Evolutionary conservation across 2,113 vertebrate genomes (phyloP), one percentile per base, ranked within the genome.

Genomic region (Brachyhypopomus occidentalis): DNA sequence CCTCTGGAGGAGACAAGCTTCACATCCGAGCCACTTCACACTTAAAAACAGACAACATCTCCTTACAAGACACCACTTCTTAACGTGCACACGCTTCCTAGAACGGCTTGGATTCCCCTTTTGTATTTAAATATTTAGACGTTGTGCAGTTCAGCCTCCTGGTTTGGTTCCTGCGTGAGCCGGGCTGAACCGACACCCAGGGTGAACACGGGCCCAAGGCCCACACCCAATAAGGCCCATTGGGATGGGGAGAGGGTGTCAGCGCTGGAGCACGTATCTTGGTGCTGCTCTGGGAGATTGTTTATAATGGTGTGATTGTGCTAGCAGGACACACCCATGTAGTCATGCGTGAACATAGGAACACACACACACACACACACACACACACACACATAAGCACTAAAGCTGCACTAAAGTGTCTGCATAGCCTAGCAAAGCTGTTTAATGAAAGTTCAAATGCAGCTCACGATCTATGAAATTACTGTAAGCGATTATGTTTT

Each of bases 221-320:
- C 38, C 23, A 62, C 19, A 20, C 72, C 27, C 75, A 72, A 84
- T 84, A 70, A 63, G 45, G 45, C 55, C 25, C 56, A 79, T 67
- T 79, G 67, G 79, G 16, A 30, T 36, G 52, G 7, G 62, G 45
- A 27, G 70, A 78, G 38, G 38, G n/a, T 75, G 67, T 79, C 58
- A 70, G 30, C 17, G n/a, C 14, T 19, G 30, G n/a, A 55, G 71
- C 71, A 75, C 36, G 62, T 70, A 74, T 73, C 62, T 69, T 69
- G 70, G 74, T 67, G 22, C 62, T 79, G 48, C 45, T 67, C 66
- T 56, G 64, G 77, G 64, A 79, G 52, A 83, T 79, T 79, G 62
- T 52, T 79, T 62, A 48, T 30, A 59, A 75, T 52, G 63, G 48
- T 63, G 19, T 23, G n/a, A 19, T 70, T 78, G 64, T 63, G 74